Percentiles rank a stretch among this genome's conserved stretches.
Evolutionary conservation across 2,797 vertebrate species (phyloP).

Genomic region (Pelodytes ibericus): DNA sequence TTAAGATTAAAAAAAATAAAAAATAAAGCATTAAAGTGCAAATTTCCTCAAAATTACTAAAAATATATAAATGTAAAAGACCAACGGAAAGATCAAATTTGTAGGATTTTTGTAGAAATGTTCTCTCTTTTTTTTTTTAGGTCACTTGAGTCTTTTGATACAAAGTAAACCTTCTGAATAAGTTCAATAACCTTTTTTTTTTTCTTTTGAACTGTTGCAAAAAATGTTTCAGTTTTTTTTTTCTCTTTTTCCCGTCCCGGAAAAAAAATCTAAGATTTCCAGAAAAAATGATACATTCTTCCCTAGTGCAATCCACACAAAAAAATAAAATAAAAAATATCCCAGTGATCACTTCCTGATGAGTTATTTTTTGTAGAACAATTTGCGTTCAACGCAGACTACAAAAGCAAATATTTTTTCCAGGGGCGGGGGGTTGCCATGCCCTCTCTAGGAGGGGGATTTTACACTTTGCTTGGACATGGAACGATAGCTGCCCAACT

Average conservation of each 20-base stretch:
- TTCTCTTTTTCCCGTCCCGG: neutral
- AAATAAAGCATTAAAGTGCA: slow-evolving; percentile 47
- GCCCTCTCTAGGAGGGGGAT: slow-evolving; percentile 16
- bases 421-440: too few relatives aligned
- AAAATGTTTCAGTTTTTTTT: neutral
- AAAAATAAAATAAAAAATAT: slow-evolving; percentile 65
- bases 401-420: neutral
- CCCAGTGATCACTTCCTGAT: slow-evolving; percentile 74
- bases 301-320: slow-evolving; percentile 73
- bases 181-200: neutral
- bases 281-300: slow-evolving; percentile 66
- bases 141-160: slow-evolving; percentile 21
- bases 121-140: neutral
- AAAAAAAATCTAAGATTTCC: neutral
- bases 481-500: slow-evolving; percentile 47
- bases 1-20: slow-evolving; percentile 9
- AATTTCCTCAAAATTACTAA: slow-evolving; percentile 42
- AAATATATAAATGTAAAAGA: neutral
- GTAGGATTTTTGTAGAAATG: neutral
- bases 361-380: slow-evolving; percentile 58
- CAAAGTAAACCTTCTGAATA: neutral
- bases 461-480: slow-evolving; percentile 4
- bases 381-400: slow-evolving; percentile 21
- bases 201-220: slow-evolving; percentile 1
- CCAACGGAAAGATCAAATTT: neutral